Evolutionary conservation across 2,797 vertebrate species (phyloP).

Genomic region (Saxicola maurus): DNA sequence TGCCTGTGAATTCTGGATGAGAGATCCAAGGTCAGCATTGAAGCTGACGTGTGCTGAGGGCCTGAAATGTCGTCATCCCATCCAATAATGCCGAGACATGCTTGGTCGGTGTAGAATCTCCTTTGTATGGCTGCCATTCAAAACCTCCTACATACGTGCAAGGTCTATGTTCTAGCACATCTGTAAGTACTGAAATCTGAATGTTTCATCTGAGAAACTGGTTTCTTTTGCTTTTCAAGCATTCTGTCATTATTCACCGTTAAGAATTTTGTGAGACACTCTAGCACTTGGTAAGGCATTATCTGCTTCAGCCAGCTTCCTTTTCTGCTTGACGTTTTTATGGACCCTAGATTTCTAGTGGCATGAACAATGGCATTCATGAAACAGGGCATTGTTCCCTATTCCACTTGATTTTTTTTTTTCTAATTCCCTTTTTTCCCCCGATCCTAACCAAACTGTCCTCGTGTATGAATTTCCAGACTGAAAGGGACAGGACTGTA

Average conservation of each 20-base stretch:
- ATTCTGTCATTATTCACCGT: background rate
- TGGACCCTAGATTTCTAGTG: slow-evolving; percentile 42
- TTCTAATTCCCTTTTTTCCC: background rate
- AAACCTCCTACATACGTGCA: background rate
- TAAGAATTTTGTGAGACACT: background rate
- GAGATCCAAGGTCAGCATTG: background rate
- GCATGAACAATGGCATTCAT: background rate
- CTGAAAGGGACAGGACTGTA: background rate
- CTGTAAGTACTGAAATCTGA: background rate
- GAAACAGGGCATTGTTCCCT: background rate
- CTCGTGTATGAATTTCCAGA: background rate
- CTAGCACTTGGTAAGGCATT: background rate
- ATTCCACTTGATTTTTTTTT: background rate
- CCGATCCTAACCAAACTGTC: background rate
- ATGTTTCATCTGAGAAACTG: background rate
- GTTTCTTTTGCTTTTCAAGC: background rate
- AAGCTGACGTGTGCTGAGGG: rapidly evolving
- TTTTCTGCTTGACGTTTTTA: slow-evolving; percentile 51
- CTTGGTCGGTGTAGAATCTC: background rate
- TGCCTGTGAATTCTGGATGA: background rate
- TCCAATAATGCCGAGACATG: rapidly evolving
- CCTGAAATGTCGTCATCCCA: background rate
- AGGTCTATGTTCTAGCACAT: background rate
- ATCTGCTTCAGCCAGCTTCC: slow-evolving; percentile 10
- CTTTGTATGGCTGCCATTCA: rapidly evolving